These are phyloP conservation scores for Brachyalestes nurse DNA, from an alignment of 2,797 vertebrate species.

Conservation along the genomic window DNA sequence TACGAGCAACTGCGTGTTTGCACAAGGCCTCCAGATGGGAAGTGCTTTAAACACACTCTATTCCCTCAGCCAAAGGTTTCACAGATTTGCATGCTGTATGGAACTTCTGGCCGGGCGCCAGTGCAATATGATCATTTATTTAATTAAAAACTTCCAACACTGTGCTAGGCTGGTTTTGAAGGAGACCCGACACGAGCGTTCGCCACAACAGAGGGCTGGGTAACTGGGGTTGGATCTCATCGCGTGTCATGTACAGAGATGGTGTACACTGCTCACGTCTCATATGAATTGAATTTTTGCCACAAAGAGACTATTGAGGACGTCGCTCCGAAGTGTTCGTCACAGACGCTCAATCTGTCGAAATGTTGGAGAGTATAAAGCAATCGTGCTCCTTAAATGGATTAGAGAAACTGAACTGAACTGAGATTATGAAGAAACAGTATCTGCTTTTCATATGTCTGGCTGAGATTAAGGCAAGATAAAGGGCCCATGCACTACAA, in stretches of 20 bases:
- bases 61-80: conserved; percentile 62
- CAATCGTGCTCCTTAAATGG: neutral
- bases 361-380: neutral
- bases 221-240: conserved; percentile 28
- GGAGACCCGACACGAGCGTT: conserved; percentile 59
- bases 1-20: conserved; percentile 45
- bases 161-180: conserved; percentile 62
- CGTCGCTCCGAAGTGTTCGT: neutral
- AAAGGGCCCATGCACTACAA: too few relatives aligned
- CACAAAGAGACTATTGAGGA: neutral
- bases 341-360: too few relatives aligned
- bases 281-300: neutral
- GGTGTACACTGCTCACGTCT: neutral
- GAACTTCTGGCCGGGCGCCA: conserved; percentile 69
- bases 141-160: conserved; percentile 74
- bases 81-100: conserved; percentile 71
- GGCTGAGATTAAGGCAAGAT: too few relatives aligned
- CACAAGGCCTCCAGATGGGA: conserved; percentile 64
- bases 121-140: conserved; percentile 73
- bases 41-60: conserved; percentile 64
- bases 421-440: neutral
- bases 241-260: conserved; percentile 25
- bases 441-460: neutral
- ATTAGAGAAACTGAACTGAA: neutral
- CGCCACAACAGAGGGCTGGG: conserved; percentile 52